Evolutionary conservation across 2,888 invertebrate species (phyloP).

Genomic region (Onchidella celtica): DNA sequence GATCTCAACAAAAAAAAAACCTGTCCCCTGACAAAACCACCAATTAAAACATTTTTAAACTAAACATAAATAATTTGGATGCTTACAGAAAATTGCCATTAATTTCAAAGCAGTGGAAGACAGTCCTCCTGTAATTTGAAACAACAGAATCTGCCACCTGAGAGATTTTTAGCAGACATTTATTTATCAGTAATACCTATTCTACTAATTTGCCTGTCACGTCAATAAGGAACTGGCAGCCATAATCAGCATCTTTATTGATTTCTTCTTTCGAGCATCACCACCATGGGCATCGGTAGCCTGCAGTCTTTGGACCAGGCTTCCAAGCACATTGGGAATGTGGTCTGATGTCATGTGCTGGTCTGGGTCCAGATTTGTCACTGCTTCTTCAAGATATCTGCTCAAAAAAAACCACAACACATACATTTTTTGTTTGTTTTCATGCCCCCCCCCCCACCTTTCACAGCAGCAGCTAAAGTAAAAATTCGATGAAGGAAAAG

Average conservation of each 20-base stretch:
- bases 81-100: too few species aligned
- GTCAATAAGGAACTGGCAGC: conserved; percentile 80
- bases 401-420: conserved; percentile 25
- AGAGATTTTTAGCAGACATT: too few species aligned
- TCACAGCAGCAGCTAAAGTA: too few species aligned
- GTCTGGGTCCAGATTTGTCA: conserved; percentile 89
- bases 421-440: neutral
- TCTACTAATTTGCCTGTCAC: conserved; percentile 15
- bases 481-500: neutral
- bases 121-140: too few species aligned
- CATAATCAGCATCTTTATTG: conserved; percentile 87
- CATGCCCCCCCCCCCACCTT: too few species aligned
- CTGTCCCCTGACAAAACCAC: too few species aligned
- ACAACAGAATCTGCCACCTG: too few species aligned
- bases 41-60: too few species aligned
- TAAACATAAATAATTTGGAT: too few species aligned
- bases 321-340: conserved; percentile 88
- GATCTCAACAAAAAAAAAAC: too few species aligned
- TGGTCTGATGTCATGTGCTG: conserved; percentile 91
- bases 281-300: conserved; percentile 82
- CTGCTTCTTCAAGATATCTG: conserved; percentile 93
- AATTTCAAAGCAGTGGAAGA: too few species aligned
- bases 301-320: conserved; percentile 88
- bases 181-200: too few species aligned
- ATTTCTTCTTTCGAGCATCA: conserved; percentile 80